Percentiles rank a stretch among this genome's conserved stretches.
Evolutionary conservation across 2,113 vertebrate species (phyloP).

Genomic region (Siniperca knerii): DNA sequence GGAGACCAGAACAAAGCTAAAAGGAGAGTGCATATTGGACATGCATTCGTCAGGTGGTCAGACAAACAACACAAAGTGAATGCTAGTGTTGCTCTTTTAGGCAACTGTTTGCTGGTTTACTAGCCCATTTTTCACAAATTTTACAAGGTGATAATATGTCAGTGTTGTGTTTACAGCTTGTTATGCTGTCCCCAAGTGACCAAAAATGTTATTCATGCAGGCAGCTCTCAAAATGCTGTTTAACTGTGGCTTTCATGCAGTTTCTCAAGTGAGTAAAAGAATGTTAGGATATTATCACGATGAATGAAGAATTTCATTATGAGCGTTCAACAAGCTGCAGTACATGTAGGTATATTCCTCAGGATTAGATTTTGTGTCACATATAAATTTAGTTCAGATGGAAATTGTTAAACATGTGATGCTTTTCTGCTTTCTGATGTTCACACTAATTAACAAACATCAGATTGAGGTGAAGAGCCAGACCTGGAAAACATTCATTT

Average conservation of each 20-base stretch:
- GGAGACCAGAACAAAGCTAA: background rate
- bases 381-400: background rate
- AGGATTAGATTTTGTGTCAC: background rate
- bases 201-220: too few species aligned
- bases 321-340: background rate
- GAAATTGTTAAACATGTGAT: background rate
- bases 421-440: background rate
- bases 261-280: background rate
- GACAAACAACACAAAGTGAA: background rate
- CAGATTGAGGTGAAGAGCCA: background rate
- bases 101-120: background rate
- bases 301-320: background rate
- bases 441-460: constrained; percentile 28
- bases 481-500: background rate
- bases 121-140: background rate
- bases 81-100: background rate
- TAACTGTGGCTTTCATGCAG: background rate
- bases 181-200: too few species aligned
- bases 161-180: too few species aligned
- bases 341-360: background rate
- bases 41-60: background rate
- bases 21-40: background rate
- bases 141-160: background rate
- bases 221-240: background rate
- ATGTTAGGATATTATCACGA: background rate